Evolutionary conservation across 2,797 vertebrate species (phyloP).

Genomic region (Melanotaenia maccullochi): DNA sequence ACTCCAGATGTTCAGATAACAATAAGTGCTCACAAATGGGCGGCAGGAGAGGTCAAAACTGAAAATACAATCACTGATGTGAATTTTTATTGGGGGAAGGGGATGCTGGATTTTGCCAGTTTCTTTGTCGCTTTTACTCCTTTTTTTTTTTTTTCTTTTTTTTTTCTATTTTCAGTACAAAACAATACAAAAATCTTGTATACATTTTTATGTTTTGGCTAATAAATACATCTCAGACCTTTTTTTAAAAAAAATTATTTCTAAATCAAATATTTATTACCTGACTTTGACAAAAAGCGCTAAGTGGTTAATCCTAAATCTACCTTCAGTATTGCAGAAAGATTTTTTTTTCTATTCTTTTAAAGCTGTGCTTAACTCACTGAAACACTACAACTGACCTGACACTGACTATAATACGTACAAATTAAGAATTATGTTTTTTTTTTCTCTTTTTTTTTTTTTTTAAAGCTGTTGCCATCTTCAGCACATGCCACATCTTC

Average conservation of each 20-base stretch:
- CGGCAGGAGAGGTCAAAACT: background rate
- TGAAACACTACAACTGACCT: slow-evolving; percentile 36
- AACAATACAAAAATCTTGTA: background rate
- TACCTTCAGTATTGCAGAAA: slow-evolving; percentile 2
- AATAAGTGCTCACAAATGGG: background rate
- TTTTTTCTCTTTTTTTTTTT: background rate
- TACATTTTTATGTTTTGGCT: background rate
- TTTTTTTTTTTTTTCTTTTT: too few relatives aligned
- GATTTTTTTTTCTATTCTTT: background rate
- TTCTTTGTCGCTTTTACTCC: too few relatives aligned
- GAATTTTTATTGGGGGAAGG: background rate
- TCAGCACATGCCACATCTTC: background rate
- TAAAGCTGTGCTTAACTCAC: slow-evolving; percentile 1
- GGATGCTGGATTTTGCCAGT: too few relatives aligned
- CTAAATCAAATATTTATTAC: slow-evolving; percentile 9
- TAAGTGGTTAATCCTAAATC: slow-evolving; percentile 28
- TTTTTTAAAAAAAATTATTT: too few relatives aligned
- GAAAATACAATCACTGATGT: background rate
- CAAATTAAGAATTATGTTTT: background rate
- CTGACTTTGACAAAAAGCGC: slow-evolving; percentile 14
- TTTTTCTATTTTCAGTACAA: background rate
- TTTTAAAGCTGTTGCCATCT: background rate
- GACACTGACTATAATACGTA: background rate
- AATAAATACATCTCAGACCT: background rate
- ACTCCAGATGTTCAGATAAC: slow-evolving; percentile 11